These are phyloP conservation scores for Poeciliopsis prolifica DNA, from an alignment of 2,113 vertebrate genomes.

Conservation along the genomic window DNA sequence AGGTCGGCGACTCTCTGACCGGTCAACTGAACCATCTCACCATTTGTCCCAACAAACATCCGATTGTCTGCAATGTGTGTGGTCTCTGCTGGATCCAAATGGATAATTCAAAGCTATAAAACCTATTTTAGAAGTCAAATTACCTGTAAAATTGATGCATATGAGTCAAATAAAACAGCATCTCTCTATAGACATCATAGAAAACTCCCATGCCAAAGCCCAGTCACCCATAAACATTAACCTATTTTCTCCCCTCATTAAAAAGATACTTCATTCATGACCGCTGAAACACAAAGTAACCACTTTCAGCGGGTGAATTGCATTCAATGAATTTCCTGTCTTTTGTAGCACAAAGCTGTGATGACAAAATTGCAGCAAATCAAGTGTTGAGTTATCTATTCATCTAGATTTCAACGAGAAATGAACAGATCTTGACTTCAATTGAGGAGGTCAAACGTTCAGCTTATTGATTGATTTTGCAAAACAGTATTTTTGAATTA, in stretches of 20 bases:
- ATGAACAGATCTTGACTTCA: constrained; percentile 3
- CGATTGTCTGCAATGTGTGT: constrained; percentile 42
- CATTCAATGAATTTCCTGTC: constrained; percentile 42
- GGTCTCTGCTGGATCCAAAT: constrained; percentile 34
- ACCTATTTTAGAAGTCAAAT: not conserved
- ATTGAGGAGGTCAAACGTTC: constrained; percentile 19
- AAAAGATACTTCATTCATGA: constrained; percentile 55
- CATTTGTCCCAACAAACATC: constrained; percentile 35
- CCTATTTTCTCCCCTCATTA: constrained; percentile 59
- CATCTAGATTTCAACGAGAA: constrained; percentile 9
- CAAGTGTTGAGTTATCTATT: constrained; percentile 4
- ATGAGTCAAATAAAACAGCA: not conserved
- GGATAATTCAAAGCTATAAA: not conserved
- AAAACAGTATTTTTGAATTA: not conserved
- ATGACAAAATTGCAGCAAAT: not conserved
- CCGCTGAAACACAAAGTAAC: constrained; percentile 53
- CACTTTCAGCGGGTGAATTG: constrained; percentile 31
- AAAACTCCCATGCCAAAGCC: constrained; percentile 23
- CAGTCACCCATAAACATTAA: constrained; percentile 62
- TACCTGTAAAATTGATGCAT: not conserved
- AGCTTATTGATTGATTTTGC: not conserved
- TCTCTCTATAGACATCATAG: not conserved
- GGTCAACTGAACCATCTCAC: constrained; percentile 48
- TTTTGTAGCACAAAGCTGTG: not conserved
- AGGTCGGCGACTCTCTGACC: not conserved